These are phyloP conservation scores for Machimus rusticus DNA, from an alignment of 2,888 invertebrate genomes.

Conservation along the genomic window DNA sequence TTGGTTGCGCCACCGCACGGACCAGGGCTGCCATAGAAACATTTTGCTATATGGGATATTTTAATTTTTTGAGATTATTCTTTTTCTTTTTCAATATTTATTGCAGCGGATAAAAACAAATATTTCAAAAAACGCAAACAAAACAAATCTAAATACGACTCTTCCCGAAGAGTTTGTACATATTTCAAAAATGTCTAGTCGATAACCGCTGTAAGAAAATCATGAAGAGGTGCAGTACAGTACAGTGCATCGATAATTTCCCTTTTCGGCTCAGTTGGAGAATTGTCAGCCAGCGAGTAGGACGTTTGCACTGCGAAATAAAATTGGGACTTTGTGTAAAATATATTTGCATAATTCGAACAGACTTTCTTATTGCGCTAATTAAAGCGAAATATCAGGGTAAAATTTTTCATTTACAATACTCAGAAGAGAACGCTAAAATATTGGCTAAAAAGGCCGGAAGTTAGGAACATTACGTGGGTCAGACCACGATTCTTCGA, in stretches of 20 bases:
- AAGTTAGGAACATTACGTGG: background rate
- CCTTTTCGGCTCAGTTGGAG: background rate
- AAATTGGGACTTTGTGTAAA: background rate
- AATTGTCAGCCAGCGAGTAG: background rate
- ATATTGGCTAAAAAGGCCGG: background rate
- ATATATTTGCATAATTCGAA: background rate
- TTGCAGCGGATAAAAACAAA: background rate
- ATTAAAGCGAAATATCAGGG: background rate
- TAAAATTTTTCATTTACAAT: background rate
- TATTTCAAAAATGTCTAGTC: background rate
- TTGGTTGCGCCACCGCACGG: background rate
- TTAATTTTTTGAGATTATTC: background rate
- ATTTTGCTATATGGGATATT: background rate
- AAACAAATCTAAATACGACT: background rate
- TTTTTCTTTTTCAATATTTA: background rate
- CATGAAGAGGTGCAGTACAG: background rate
- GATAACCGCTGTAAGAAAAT: background rate
- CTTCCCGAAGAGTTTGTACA: background rate
- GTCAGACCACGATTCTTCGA: background rate
- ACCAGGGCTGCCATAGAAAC: background rate
- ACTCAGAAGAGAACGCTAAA: background rate
- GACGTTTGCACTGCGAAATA: background rate
- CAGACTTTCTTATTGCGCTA: background rate
- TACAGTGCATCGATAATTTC: background rate
- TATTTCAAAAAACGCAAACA: background rate